phyloP scores from a whole-genome alignment of 92 coral and sea anemone genomes.

The Porites cylindrica region DNA sequence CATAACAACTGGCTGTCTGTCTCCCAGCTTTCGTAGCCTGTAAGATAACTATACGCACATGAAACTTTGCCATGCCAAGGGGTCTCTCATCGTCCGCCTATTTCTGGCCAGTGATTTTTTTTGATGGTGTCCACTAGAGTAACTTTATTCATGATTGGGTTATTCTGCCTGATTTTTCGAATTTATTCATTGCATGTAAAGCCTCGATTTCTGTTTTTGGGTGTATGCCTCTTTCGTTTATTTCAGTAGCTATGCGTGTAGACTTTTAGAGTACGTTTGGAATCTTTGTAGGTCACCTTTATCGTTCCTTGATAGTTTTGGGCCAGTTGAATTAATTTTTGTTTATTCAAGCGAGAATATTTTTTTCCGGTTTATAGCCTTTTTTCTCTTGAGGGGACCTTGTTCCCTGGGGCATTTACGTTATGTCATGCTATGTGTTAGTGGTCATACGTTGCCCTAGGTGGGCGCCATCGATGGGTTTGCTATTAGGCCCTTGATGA shows the following conservation, averaged over 20 bases:
- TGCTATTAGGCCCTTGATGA: no score
- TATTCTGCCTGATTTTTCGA: conserved; percentile 34
- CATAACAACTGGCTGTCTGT: conserved; percentile 53
- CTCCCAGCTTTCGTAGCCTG: conserved; percentile 27
- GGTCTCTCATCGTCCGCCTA: conserved; percentile 47
- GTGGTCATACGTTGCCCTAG: no score
- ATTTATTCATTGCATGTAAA: conserved; percentile 57
- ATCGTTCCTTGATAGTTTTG: neutral
- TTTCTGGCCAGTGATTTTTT: conserved; percentile 46
- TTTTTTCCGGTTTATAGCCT: no score
- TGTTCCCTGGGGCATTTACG: no score
- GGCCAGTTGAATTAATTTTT: no score
- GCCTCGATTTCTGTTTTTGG: conserved; percentile 58
- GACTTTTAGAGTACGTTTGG: conserved; percentile 43
- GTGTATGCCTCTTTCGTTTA: conserved; percentile 36
- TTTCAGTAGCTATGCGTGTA: conserved; percentile 55
- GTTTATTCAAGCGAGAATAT: no score
- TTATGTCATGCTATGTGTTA: no score
- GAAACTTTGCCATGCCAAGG: no score
- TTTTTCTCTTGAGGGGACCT: no score
- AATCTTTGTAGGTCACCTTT: neutral
- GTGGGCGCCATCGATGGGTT: no score
- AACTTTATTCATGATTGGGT: conserved; percentile 53
- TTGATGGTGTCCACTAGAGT: conserved; percentile 44
- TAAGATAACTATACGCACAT: neutral